These are phyloP conservation scores for Crotalus helleri DNA, from an alignment of 2,113 vertebrate genomes.

Conservation along the genomic window DNA sequence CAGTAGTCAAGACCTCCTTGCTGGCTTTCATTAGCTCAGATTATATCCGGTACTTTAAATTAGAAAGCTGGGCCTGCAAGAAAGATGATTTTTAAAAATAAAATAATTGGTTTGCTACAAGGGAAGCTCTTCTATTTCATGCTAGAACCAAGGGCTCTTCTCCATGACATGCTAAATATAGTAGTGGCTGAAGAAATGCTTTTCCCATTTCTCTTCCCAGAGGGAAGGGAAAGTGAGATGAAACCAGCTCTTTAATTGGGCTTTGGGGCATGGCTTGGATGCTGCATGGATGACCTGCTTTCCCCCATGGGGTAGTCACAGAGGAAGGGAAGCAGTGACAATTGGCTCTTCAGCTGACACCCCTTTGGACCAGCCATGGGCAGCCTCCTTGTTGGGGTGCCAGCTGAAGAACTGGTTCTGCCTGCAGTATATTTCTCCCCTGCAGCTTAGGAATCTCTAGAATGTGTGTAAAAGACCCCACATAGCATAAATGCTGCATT, in stretches of 20 bases:
- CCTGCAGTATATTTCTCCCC: neutral
- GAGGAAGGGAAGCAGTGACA: neutral
- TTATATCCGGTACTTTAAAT: constrained; percentile 67
- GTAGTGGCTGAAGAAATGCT: neutral
- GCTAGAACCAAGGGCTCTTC: neutral
- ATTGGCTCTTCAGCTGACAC: neutral
- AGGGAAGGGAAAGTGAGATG: neutral
- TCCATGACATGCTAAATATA: neutral
- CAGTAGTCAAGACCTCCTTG: constrained; percentile 67
- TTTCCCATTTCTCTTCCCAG: neutral
- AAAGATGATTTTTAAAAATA: neutral
- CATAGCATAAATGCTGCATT: neutral
- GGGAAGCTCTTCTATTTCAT: constrained; percentile 34
- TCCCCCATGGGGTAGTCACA: neutral
- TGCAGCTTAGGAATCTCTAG: neutral
- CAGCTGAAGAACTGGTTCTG: neutral
- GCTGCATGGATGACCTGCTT: neutral
- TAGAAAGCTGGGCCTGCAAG: constrained; percentile 23
- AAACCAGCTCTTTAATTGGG: neutral
- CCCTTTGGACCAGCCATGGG: neutral
- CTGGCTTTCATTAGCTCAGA: constrained; percentile 76
- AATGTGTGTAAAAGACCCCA: neutral
- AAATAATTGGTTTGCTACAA: constrained; percentile 52
- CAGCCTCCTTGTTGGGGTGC: neutral
- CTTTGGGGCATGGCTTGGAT: neutral